A percentile compares a stretch with the other conserved stretches of the same genome.
phyloP scores from a whole-genome alignment of 2,113 vertebrate species.

The Octodon degus region DNA sequence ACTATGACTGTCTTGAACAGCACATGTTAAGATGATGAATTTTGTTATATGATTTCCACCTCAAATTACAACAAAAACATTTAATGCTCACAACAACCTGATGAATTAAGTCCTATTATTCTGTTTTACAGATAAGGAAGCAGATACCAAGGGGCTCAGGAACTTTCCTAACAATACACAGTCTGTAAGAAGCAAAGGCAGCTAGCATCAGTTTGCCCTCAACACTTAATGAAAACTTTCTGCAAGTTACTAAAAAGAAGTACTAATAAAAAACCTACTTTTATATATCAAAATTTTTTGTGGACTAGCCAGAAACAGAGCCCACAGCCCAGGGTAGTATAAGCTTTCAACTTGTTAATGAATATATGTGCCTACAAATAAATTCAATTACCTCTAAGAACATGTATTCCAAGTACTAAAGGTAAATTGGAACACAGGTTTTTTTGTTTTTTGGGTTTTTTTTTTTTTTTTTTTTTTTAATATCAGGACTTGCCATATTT shows the following conservation, averaged over 20 bases:
- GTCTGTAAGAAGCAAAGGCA: neutral
- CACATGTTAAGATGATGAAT: neutral
- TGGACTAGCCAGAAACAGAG: neutral
- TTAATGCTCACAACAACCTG: neutral
- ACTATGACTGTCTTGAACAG: neutral
- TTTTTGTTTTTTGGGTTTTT: neutral
- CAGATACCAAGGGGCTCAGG: neutral
- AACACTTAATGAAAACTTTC: neutral
- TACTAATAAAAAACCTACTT: neutral
- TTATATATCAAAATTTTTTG: neutral
- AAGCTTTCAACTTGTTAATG: neutral
- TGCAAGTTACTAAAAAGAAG: neutral
- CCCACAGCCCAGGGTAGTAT: neutral
- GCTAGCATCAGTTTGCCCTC: neutral
- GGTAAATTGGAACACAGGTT: slow-evolving; percentile 35
- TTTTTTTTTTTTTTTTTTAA: neutral
- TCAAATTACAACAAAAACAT: neutral
- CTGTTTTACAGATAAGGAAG: neutral
- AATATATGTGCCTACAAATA: neutral
- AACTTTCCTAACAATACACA: neutral
- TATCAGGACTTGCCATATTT: neutral
- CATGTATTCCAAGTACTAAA: slow-evolving; percentile 12
- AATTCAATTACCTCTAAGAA: neutral
- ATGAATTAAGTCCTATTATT: neutral
- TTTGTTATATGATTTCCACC: neutral